A percentile compares a stretch with the other conserved stretches of the same genome.
Evolutionary conservation across 2,113 vertebrate species (phyloP).

Genomic region (Callospermophilus lateralis): DNA sequence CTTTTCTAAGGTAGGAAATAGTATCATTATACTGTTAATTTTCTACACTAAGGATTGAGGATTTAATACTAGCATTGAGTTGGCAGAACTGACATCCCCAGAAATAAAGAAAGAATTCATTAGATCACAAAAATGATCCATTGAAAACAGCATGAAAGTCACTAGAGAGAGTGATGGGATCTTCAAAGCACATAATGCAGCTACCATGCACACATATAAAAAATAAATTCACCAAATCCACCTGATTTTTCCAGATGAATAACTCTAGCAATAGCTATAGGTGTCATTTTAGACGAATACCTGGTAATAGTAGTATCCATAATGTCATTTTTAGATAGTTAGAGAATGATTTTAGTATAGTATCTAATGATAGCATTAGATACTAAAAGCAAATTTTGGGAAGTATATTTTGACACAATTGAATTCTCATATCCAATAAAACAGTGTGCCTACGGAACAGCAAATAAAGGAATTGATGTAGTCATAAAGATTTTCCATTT

Average conservation of each 20-base stretch:
- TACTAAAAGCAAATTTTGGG: neutral
- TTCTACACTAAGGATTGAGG: conserved; percentile 7
- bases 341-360: no score
- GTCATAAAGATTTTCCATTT: neutral
- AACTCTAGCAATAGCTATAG: neutral
- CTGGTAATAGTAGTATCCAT: neutral
- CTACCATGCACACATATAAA: neutral
- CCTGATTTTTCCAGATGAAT: neutral
- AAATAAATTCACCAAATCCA: neutral
- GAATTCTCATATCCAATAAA: conserved; percentile 16
- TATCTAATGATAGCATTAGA: neutral
- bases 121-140: conserved; percentile 12
- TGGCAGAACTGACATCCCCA: neutral
- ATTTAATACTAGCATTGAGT: neutral
- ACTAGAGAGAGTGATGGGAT: neutral
- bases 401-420: neutral
- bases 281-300: neutral
- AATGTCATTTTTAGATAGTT: neutral
- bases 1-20: conserved; percentile 24
- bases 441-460: neutral
- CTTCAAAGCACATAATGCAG: neutral
- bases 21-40: neutral
- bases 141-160: conserved; percentile 11
- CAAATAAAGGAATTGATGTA: conserved; percentile 13
- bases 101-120: conserved; percentile 24